Percentiles rank a stretch among this genome's conserved stretches.
Evolutionary conservation across 2,113 vertebrate genomes (phyloP).

Genomic region (Perccottus glenii): DNA sequence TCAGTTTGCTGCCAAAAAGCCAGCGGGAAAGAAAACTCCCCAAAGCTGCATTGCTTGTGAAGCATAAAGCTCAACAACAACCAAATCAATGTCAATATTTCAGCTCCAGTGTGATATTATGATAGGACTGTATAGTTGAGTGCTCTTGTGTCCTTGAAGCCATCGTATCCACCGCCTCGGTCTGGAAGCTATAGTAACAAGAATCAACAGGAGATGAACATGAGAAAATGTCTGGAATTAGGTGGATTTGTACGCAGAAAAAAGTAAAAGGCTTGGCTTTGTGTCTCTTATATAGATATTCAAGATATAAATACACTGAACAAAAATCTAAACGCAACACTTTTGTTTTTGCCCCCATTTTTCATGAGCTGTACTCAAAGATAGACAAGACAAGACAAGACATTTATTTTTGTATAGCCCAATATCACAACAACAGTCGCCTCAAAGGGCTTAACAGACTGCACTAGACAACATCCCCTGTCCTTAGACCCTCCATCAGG

Average conservation of each 20-base stretch:
- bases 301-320: neutral
- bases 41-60: neutral
- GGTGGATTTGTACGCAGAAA: neutral
- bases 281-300: neutral
- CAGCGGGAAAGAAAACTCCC: neutral
- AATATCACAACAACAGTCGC: too few relatives aligned
- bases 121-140: conserved; percentile 10
- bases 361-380: too few relatives aligned
- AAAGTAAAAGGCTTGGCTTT: neutral
- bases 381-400: too few relatives aligned
- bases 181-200: conserved; percentile 4
- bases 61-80: neutral
- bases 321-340: too few relatives aligned
- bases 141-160: conserved; percentile 25
- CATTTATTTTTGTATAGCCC: too few relatives aligned
- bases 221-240: neutral
- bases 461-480: too few relatives aligned
- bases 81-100: neutral
- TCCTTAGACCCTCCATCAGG: too few relatives aligned
- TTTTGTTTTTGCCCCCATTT: too few relatives aligned
- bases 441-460: too few relatives aligned
- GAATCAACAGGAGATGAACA: conserved; percentile 6
- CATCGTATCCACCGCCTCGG: neutral
- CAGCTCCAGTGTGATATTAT: neutral
- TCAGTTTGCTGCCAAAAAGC: conserved; percentile 27